These are phyloP conservation scores for Magallana angulata DNA, from an alignment of 1,140 invertebrate species.

Conservation along the genomic window DNA sequence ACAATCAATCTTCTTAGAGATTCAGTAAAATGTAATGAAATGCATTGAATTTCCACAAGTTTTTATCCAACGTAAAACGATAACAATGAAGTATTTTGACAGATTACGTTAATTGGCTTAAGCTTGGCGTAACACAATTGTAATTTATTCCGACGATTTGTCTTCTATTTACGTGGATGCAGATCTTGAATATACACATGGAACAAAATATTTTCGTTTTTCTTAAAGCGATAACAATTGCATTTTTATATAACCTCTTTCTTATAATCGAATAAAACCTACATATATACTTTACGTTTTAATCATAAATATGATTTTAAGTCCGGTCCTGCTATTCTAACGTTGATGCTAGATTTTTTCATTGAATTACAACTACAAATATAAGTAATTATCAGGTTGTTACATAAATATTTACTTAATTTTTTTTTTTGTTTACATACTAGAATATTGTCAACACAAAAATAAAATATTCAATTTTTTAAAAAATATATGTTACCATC, in stretches of 20 bases:
- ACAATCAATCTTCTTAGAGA: not conserved
- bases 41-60: not conserved
- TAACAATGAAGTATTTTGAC: not conserved
- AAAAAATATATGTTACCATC: not conserved
- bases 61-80: not conserved
- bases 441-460: too few relatives aligned
- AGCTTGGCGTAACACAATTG: not conserved
- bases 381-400: too few relatives aligned
- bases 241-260: not conserved
- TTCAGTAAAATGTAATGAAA: slow-evolving; percentile 8
- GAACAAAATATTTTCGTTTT: not conserved
- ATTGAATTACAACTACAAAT: not conserved
- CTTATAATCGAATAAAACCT: not conserved
- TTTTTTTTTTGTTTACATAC: too few relatives aligned
- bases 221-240: not conserved
- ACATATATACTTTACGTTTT: not conserved
- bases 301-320: not conserved
- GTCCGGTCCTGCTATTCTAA: not conserved
- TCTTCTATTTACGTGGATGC: not conserved
- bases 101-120: not conserved
- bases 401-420: too few relatives aligned
- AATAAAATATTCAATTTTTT: not conserved
- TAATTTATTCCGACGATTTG: not conserved
- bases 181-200: not conserved
- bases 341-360: not conserved